Percentiles rank a stretch among this genome's conserved stretches.
These are phyloP conservation scores for Xanthorhoe spadicearia DNA, from an alignment of 2,888 invertebrate genomes.

Conservation along the genomic window DNA sequence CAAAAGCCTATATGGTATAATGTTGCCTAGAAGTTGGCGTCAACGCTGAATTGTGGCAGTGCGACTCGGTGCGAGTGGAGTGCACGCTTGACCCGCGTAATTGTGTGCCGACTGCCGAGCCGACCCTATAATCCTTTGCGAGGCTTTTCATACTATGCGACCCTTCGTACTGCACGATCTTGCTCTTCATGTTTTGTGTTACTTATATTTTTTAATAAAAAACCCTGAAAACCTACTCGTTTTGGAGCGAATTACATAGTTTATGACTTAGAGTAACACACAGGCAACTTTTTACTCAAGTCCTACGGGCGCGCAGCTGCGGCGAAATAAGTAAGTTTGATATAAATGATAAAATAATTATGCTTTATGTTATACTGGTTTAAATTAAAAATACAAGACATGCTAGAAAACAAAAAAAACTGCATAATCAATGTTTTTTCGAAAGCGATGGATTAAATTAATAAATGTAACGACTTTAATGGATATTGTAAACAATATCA, in stretches of 20 bases:
- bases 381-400: too few species aligned
- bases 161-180: slow-evolving; percentile 16
- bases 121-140: slow-evolving; percentile 61
- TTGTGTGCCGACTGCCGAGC: slow-evolving; percentile 63
- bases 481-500: background rate
- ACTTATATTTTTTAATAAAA: background rate
- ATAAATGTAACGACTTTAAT: background rate
- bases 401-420: too few species aligned
- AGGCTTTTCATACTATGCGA: slow-evolving; percentile 39
- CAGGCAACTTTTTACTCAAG: too few species aligned
- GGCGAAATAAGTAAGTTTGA: too few species aligned
- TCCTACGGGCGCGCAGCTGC: too few species aligned
- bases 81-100: slow-evolving; percentile 76
- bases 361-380: too few species aligned
- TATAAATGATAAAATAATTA: too few species aligned
- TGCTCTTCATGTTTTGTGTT: background rate
- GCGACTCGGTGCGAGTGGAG: slow-evolving; percentile 50
- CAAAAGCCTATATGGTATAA: slow-evolving; percentile 21
- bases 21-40: slow-evolving; percentile 25
- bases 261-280: too few species aligned
- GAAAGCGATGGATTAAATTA: too few species aligned
- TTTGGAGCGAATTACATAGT: too few species aligned
- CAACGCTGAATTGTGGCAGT: slow-evolving; percentile 50
- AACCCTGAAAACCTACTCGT: too few species aligned
- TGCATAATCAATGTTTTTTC: too few species aligned